These are phyloP conservation scores for Trachythela sp. DNA, from an alignment of 64 coral and sea anemone genomes.

Conservation along the genomic window DNA sequence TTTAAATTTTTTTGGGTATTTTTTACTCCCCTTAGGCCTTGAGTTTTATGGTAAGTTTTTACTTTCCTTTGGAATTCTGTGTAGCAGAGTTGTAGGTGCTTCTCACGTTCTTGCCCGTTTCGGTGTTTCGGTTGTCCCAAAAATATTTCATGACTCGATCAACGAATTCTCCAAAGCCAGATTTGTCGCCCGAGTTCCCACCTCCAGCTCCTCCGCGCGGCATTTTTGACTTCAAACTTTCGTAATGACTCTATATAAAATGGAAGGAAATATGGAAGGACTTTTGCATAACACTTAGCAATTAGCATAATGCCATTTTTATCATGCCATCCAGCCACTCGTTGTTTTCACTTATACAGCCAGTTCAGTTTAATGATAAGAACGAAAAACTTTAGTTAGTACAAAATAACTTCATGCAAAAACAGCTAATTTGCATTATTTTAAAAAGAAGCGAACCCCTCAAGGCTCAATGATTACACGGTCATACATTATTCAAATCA, in stretches of 20 bases:
- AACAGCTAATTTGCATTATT: too few relatives aligned
- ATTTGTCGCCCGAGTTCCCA: neutral
- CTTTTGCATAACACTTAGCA: neutral
- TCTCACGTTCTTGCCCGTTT: neutral
- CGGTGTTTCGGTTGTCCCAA: neutral
- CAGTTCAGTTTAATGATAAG: too few relatives aligned
- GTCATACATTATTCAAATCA: too few relatives aligned
- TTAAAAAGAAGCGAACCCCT: too few relatives aligned
- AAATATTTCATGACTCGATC: neutral
- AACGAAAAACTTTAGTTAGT: too few relatives aligned
- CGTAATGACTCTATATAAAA: neutral
- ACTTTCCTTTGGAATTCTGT: neutral
- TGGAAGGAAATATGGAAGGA: neutral
- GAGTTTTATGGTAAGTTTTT: neutral
- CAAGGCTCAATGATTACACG: too few relatives aligned
- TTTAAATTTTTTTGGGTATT: neutral
- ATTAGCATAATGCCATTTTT: neutral
- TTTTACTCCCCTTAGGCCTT: neutral
- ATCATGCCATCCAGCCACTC: too few relatives aligned
- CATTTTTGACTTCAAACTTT: neutral
- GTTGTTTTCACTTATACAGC: too few relatives aligned
- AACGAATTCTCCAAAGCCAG: neutral
- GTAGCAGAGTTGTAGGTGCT: neutral
- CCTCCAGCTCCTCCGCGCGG: neutral
- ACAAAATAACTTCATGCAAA: too few relatives aligned